Percentiles rank a stretch among this genome's conserved stretches.
phyloP scores from a whole-genome alignment of 2,888 invertebrate genomes.

The Calameuta filiformis region DNA sequence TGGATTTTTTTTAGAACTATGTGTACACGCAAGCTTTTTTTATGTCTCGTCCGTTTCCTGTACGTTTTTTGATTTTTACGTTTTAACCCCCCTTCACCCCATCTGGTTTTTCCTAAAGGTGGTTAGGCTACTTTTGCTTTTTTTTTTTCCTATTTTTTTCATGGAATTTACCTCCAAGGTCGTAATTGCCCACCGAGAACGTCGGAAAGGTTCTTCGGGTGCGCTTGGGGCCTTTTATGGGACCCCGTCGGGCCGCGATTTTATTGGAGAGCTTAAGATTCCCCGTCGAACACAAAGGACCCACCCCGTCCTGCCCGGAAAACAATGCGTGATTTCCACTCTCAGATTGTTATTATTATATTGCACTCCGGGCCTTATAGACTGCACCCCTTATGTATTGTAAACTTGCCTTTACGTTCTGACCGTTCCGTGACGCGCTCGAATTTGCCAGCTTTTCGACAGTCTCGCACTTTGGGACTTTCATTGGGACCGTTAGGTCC shows the following conservation, averaged over 20 bases:
- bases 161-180: neutral
- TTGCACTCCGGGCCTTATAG: neutral
- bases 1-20: neutral
- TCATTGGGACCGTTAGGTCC: neutral
- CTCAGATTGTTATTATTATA: neutral
- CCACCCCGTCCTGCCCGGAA: conserved; percentile 3
- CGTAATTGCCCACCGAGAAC: neutral
- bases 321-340: neutral
- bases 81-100: neutral
- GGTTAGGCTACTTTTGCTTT: neutral
- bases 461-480: neutral
- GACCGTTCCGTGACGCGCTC: neutral
- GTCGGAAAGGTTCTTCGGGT: neutral
- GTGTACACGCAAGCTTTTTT: too few relatives aligned
- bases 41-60: neutral
- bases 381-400: neutral
- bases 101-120: neutral
- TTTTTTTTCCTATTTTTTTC: neutral
- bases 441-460: neutral
- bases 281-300: conserved; percentile 21
- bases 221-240: neutral
- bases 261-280: conserved; percentile 44
- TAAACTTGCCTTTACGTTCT: neutral
- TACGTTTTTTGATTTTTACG: neutral
- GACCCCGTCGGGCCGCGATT: conserved; percentile 25